These are phyloP conservation scores for Laticauda laticaudata DNA, from an alignment of 2,113 vertebrate species.

Conservation along the genomic window DNA sequence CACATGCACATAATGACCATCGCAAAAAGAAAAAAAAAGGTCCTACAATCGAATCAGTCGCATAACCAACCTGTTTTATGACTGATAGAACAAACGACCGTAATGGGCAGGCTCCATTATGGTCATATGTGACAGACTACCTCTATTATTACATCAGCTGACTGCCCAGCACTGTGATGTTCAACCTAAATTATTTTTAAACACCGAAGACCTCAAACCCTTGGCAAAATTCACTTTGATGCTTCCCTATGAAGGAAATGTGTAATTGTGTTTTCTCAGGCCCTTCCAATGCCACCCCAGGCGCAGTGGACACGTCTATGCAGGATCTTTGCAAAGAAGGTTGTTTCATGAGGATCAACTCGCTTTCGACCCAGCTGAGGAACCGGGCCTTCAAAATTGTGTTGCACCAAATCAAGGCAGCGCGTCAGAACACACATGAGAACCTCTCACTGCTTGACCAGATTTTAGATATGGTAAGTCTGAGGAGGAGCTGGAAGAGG, in stretches of 20 bases:
- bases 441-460: not conserved
- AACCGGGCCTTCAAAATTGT: not conserved
- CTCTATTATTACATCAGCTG: not conserved
- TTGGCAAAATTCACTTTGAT: too few relatives aligned
- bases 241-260: too few relatives aligned
- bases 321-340: not conserved
- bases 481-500: not conserved
- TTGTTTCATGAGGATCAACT: constrained; percentile 7
- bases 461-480: not conserved
- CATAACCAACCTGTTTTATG: not conserved
- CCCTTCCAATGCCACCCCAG: accelerated
- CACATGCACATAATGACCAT: not conserved
- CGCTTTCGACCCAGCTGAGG: constrained; percentile 3
- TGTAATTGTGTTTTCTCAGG: not conserved
- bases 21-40: not conserved
- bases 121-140: not conserved
- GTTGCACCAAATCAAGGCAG: not conserved
- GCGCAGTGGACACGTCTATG: accelerated
- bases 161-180: not conserved
- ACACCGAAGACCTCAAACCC: not conserved
- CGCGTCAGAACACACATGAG: not conserved
- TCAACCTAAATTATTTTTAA: not conserved
- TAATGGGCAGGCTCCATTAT: not conserved
- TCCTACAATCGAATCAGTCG: not conserved
- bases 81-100: too few relatives aligned